A percentile compares a stretch with the other conserved stretches of the same genome.
Conservation (phyloP, 2,113 vertebrate species). For the Lophura nycthemera region DNA sequence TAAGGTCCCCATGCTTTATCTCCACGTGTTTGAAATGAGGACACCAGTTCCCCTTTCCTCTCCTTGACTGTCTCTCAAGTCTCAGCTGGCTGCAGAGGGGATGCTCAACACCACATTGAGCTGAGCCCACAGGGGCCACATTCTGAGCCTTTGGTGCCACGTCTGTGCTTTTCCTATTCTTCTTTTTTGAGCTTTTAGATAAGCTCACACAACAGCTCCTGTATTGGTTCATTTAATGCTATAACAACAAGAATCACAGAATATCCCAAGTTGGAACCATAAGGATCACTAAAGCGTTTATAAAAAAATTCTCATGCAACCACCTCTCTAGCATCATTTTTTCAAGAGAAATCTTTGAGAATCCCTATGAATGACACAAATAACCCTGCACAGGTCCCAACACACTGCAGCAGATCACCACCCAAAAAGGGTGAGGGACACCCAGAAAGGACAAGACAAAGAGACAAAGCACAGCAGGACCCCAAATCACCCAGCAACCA, state of each 20-base stretch:
- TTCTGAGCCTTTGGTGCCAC: accelerated
- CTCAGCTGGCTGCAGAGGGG: background rate
- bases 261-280: too few species aligned
- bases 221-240: background rate
- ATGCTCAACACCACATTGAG: background rate
- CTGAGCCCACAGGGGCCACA: background rate
- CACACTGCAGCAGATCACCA: background rate
- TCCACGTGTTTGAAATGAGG: background rate
- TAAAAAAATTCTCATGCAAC: background rate
- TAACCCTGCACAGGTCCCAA: background rate
- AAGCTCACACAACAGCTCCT: background rate
- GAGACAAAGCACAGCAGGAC: background rate
- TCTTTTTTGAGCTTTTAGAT: background rate
- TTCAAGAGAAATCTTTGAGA: too few species aligned
- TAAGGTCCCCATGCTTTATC: background rate
- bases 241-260: accelerated
- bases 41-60: background rate
- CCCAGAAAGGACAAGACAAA: background rate
- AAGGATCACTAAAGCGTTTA: accelerated
- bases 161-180: background rate
- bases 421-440: background rate
- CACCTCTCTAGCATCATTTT: background rate
- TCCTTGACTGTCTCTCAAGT: background rate
- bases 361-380: background rate
- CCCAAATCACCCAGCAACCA: background rate